Conservation (phyloP, 2,888 invertebrate species). For the Nemoura dubitans region DNA sequence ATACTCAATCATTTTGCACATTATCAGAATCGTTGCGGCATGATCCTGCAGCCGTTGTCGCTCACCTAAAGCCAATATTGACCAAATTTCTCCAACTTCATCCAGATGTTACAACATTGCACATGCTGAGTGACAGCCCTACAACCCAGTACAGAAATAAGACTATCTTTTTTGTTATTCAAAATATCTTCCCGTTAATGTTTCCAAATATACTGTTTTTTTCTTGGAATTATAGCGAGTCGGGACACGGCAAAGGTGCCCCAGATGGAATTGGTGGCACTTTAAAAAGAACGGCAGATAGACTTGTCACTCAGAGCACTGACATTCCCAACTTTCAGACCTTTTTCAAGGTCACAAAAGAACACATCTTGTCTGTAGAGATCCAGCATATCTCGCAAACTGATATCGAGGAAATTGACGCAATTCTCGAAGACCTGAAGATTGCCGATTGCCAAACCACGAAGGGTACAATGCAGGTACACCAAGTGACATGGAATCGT, state of each 20-base stretch:
- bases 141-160: conserved; percentile 57
- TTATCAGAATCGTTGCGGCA: too few relatives aligned
- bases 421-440: too few relatives aligned
- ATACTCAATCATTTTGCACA: too few relatives aligned
- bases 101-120: conserved; percentile 51
- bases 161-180: conserved; percentile 56
- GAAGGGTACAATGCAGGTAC: too few relatives aligned
- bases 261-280: conserved; percentile 56
- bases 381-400: too few relatives aligned
- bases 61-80: conserved; percentile 55
- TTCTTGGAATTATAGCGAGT: conserved; percentile 57
- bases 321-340: conserved; percentile 14
- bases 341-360: neutral
- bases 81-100: neutral
- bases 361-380: neutral
- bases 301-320: neutral
- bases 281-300: conserved; percentile 55
- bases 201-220: conserved; percentile 49
- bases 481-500: too few relatives aligned
- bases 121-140: conserved; percentile 58
- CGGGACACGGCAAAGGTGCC: conserved; percentile 57
- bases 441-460: too few relatives aligned
- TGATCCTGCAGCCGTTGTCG: conserved; percentile 58
- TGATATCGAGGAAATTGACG: too few relatives aligned
- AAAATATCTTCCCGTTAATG: conserved; percentile 49